Base-by-base conservation (phyloP, 2,113 vertebrate genomes). In the Cheirogaleus medius region DNA sequence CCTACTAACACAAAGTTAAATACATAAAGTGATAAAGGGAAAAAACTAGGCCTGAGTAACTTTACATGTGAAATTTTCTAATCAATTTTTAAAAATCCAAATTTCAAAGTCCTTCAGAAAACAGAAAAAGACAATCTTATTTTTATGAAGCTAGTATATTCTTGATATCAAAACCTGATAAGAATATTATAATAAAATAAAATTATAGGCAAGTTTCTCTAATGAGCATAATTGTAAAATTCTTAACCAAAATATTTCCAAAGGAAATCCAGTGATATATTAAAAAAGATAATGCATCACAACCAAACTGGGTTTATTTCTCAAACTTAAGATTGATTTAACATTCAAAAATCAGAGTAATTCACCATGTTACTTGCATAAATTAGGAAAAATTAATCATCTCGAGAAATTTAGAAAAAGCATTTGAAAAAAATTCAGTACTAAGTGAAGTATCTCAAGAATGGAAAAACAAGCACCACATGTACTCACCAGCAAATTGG, bases 161-260 rank as follows among this genome's bases (percentile, higher is more conserved):
- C 34, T 95, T 97, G 21, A 78, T 42, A 74, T 32, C 27, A 83
- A 93, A 96, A 60, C 11, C 17, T 97, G 85, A 71, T 4, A 83
- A 64, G 23, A 14, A 58, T 21, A 56, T 64, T 56, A 54, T 12
- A 87, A 69, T 87, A 52, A 74, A 88, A 90, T 63, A 87, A 91
- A 69, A 83, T 54, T 86, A 64, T 6, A 64, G 52, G 23, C 25
- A n/a, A 78, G 42, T 81, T 71, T 95, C 11, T 93, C 77, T 84
- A 44, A 93, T 63, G 29, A 93, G 34, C 21, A 37, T 68, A 84
- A 76, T n/a, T 91, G 14, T 13, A 85, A 93, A 87, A 66, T 58
- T 66, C 25, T 77, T 94, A 94, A 64, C 6, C 17, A 90, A 96
- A 74, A 86, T 85, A 92, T 78, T 87, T 84, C 12, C n/a, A 88